Conservation (phyloP, 2,113 vertebrate genomes). For the Ceuthmochares aereus region DNA sequence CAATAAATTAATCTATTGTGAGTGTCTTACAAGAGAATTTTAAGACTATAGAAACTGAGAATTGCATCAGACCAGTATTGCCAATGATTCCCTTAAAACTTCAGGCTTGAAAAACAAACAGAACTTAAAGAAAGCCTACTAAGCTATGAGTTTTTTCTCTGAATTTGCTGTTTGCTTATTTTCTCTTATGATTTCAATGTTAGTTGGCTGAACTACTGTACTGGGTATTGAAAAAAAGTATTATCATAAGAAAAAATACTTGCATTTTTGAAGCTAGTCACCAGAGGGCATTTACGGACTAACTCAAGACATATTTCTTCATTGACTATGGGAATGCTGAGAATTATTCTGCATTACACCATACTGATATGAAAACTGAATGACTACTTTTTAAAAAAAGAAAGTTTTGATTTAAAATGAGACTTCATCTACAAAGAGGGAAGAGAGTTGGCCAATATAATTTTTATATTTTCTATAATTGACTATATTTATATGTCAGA, state of each 20-base stretch:
- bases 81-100: neutral
- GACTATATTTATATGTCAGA: neutral
- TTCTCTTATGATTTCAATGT: neutral
- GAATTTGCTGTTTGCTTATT: neutral
- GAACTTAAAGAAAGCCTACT: neutral
- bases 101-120: neutral
- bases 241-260: neutral
- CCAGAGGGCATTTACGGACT: constrained; percentile 86
- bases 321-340: constrained; percentile 46
- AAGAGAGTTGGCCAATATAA: constrained; percentile 5
- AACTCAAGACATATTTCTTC: constrained; percentile 70
- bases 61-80: neutral
- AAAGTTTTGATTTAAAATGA: constrained; percentile 27
- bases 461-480: neutral
- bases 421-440: neutral
- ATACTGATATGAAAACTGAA: constrained; percentile 42
- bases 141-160: neutral
- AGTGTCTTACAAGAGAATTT: neutral
- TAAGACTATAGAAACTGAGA: neutral
- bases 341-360: constrained; percentile 37
- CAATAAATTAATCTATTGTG: neutral
- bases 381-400: neutral
- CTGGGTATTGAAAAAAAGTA: neutral
- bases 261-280: constrained; percentile 80
- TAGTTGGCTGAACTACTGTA: neutral